Evolutionary conservation across 2,113 vertebrate species (phyloP), one percentile per base, ranked within the genome.

Genomic region (Ictalurus furcatus): DNA sequence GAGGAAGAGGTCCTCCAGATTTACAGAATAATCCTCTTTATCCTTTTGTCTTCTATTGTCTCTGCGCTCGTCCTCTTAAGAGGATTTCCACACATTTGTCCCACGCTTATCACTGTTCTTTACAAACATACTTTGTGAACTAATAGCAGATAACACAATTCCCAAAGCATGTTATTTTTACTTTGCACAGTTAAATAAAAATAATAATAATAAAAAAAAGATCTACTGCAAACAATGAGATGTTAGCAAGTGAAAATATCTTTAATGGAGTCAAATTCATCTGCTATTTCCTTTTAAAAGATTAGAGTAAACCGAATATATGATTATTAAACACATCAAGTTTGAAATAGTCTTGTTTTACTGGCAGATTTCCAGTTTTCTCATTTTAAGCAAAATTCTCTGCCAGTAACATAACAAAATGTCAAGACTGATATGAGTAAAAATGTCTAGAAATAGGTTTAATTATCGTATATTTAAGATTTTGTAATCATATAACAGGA

Each of bases 1-100:
- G 82, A 80, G 82, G 86, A 90, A 85, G 73, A 59, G 73, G 63
- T 78, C 67, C 40, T 85, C n/a, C 82, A 85, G 81, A 80, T 84
- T 90, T 90, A 65, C 59, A 2, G 11, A 34, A 44, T 88, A 81
- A 85, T 84, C 80, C 28, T 61, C 69, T 79, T 87, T 74, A 17
- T 71, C 69, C 89, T 76, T 40, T 86, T 88, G 48, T 82, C 48
- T 56, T 52, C 61, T 65, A 73, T 83, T 84, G 80, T 84, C 37
- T 74, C 4, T 9, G 6, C 8, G 0, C 87, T 76, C 28, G 81
- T 88, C 12, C 69, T 30, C 34, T 88, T 84, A 88, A 84, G 81
- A 84, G 81, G 87, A 88, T 88, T 88, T 88, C 37, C 44, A 54
- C 61, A 67, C 34, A 6, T 87, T 76, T 61, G 73, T 63, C 73